phyloP scores from a whole-genome alignment of 2,888 invertebrate species.

The Parnassius apollo region DNA sequence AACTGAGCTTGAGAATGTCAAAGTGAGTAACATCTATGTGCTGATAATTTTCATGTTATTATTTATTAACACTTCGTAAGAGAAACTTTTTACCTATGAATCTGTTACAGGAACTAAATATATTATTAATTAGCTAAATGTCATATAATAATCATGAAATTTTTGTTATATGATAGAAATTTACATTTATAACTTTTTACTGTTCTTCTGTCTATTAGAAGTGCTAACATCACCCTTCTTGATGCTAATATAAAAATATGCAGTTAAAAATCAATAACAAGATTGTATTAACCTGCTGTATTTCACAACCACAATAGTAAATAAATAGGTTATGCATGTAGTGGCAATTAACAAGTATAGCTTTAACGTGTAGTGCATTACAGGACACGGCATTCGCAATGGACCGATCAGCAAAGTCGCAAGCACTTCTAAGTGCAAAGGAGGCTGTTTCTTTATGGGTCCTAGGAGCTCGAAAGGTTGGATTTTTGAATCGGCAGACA shows the following conservation, averaged over 20 bases:
- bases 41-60: constrained; percentile 12
- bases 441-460: constrained; percentile 97
- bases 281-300: not conserved
- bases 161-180: constrained; percentile 19
- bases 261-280: constrained; percentile 6
- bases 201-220: constrained; percentile 22
- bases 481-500: constrained; percentile 56
- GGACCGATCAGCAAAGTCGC: constrained; percentile 85
- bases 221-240: constrained; percentile 33
- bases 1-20: constrained; percentile 92
- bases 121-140: constrained; percentile 6
- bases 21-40: constrained; percentile 80
- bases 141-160: constrained; percentile 5
- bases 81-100: constrained; percentile 1
- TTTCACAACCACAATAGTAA: constrained; percentile 36
- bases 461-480: constrained; percentile 96
- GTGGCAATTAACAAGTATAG: constrained; percentile 70
- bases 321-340: constrained; percentile 66
- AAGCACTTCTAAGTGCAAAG: constrained; percentile 94
- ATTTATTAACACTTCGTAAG: constrained; percentile 9
- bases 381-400: constrained; percentile 87
- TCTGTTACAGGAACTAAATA: not conserved
- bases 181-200: constrained; percentile 9
- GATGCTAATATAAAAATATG: constrained; percentile 23
- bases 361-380: constrained; percentile 81